Conservation (phyloP, 2,113 vertebrate genomes). For the Aldabrachelys gigantea region DNA sequence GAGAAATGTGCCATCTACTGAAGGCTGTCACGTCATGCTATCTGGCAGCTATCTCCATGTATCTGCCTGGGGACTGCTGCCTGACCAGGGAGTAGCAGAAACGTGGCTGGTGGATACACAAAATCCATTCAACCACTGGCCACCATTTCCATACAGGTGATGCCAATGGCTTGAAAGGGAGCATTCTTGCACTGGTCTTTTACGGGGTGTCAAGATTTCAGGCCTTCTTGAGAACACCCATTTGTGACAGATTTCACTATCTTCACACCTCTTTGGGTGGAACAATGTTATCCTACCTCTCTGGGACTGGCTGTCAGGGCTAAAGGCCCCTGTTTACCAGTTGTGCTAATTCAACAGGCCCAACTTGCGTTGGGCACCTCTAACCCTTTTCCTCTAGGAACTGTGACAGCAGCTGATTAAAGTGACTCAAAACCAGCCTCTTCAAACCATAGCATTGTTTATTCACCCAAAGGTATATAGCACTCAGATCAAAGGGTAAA, state of each 20-base stretch:
- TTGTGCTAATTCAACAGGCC: no score
- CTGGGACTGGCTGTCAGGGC: no score
- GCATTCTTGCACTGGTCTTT: background rate
- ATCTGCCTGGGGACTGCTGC: background rate
- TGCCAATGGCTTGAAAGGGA: background rate
- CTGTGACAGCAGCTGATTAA: background rate
- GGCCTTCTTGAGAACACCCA: no score
- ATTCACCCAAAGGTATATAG: background rate
- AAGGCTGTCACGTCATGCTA: background rate
- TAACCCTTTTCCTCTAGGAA: background rate
- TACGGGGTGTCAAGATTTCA: no score
- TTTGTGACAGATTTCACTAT: no score
- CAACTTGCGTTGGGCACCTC: background rate
- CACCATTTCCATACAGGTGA: background rate
- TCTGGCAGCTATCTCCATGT: background rate
- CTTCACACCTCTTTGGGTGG: no score
- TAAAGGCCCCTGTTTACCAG: background rate
- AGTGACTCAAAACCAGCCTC: background rate
- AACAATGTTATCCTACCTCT: background rate
- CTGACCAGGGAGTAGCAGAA: background rate
- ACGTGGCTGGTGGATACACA: background rate
- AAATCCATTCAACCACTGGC: background rate
- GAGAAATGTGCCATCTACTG: background rate
- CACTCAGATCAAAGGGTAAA: background rate
- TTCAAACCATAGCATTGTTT: background rate